Base-by-base conservation (phyloP, 2,797 vertebrate species). In the Morelia viridis region DNA sequence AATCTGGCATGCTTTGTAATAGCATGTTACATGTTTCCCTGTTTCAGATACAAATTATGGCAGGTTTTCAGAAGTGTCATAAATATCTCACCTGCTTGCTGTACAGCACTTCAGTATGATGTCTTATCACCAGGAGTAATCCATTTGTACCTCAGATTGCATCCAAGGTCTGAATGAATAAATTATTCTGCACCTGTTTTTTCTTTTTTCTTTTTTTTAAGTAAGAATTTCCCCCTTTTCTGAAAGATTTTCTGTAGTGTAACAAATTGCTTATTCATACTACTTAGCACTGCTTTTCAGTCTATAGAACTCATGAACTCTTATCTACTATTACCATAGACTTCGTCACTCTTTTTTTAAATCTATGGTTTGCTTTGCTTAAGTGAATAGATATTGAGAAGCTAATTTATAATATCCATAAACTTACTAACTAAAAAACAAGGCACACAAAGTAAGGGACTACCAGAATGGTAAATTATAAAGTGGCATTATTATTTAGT, bases 71-170 rank as follows among this genome's bases (percentile, higher is more conserved):
- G 93, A 94, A 94, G 95, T 96, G 85, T 90, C 96, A 94, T 92
- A 92, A 95, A 96, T 97, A 95, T 96, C 93, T 95, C 96, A 95
- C 68, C 94, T 95, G 93, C 95, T 93, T 94, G 80, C 94, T 94
- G 35, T 60, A 6, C 94, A 93, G 94, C 17, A 6, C 95, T 93
- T 96, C 93, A 24, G 93, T 91, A 95, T 71, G 12, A 96, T 96
- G 95, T 92, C 93, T 80, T 97, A 93, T 96, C 89, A 50, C 95
- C 96, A 93, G 95, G 95, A 96, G 94, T 96, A 96, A 96, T 97
- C 96, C 95, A 90, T 97, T 97, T 96, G 95, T 91, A 93, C 90
- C 95, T 97, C 41, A 53, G 92, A 97, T 96, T 95, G 91, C 94
- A 96, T 92, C 92, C 92, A 61, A 87, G 93, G 46, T 68, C 58